Base-by-base conservation (phyloP, 1,140 invertebrate genomes). In the Probaryconus sp. region DNA sequence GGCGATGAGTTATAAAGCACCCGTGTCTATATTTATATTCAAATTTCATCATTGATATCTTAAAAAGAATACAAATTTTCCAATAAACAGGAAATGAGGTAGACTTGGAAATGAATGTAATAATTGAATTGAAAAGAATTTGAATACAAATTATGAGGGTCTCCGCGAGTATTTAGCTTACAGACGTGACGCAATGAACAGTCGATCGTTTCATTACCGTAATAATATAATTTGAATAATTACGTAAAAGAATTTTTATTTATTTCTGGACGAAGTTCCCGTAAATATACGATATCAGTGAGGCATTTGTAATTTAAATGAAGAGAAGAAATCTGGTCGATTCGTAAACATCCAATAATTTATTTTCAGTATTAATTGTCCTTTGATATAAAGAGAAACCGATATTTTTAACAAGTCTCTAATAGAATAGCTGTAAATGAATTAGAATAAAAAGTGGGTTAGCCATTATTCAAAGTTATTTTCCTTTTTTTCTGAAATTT, bases 81-180 rank as follows among this genome's bases (percentile, higher is more conserved):
- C 47, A 47, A 74, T 69, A 48, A 74, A 69, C 77, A 77, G 80
- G 81, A 85, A 82, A 80, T 53, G 75, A 77, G 76, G 67, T 53
- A 78, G 63, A 78, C 51, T 47, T 77, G 83, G 83, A 84, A 85
- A 83, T 80, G 76, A 78, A 75, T 55, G 43, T 42, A 60, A 73
- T 82, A 80, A 85, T 83, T 82, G 53, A 60, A 85, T 83, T 73
- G 63, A 67, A 55, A 56, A 67, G 63, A 71, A 76, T 67, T 61
- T 61, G 53, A 70, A 71, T 71, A 47, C 56, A 61, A 37, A 53
- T 56, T 60, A 48, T 45, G 61, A 67, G 69, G 50, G 61, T 72
- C 55, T 67, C 18, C 47, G 38, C 33, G 11, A 28, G 40, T n/a
- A 5, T 24, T 43, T 26, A 13, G 20, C 40, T 43, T 5, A 16